phyloP scores from a whole-genome alignment of 2,797 vertebrate species.

The Enteromius fasciolatus region DNA sequence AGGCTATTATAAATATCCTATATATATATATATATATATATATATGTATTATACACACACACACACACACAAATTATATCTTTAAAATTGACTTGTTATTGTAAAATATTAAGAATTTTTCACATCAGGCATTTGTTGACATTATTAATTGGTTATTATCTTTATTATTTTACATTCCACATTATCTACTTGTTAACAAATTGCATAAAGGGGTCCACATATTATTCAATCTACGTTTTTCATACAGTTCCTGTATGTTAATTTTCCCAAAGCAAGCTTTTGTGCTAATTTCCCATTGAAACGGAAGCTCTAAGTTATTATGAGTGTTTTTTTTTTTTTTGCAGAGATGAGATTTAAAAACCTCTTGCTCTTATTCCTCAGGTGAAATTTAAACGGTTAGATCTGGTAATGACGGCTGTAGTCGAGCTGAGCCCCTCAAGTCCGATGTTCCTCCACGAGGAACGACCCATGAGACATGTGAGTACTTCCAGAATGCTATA shows the following conservation, averaged over 20 bases:
- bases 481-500: slow-evolving; percentile 30
- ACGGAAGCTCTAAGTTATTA: neutral
- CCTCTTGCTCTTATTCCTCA: slow-evolving; percentile 60
- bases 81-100: too few relatives aligned
- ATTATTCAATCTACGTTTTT: neutral
- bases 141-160: neutral
- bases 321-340: too few relatives aligned
- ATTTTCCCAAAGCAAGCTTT: neutral
- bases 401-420: slow-evolving; percentile 73
- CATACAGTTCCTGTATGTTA: neutral
- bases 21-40: too few relatives aligned
- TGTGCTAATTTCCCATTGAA: neutral
- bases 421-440: slow-evolving; percentile 79
- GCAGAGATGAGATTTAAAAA: neutral
- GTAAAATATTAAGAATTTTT: neutral
- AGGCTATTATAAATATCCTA: neutral
- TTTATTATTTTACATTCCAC: neutral
- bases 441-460: slow-evolving; percentile 85
- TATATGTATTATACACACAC: too few relatives aligned
- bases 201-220: neutral
- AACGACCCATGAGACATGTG: slow-evolving; percentile 84
- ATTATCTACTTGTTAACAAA: neutral
- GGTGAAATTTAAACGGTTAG: slow-evolving; percentile 87
- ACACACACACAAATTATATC: too few relatives aligned
- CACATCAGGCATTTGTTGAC: neutral